These are phyloP conservation scores for Harpagoxenus sublaevis DNA, from an alignment of 2,888 invertebrate species.

Conservation along the genomic window DNA sequence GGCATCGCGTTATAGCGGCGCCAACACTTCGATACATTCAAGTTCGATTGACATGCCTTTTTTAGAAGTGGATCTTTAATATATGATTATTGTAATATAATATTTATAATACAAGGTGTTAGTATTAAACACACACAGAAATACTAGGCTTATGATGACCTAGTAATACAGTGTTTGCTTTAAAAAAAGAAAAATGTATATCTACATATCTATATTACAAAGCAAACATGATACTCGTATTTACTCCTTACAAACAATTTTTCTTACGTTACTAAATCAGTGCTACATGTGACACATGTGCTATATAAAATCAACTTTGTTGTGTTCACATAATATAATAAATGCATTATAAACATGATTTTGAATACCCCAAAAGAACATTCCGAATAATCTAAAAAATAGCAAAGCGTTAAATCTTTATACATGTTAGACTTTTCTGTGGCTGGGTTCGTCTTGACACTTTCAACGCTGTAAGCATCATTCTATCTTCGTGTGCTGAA, in stretches of 20 bases:
- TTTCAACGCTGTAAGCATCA: too few relatives aligned
- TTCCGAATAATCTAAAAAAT: slow-evolving; percentile 5
- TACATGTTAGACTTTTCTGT: not conserved
- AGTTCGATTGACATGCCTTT: too few relatives aligned
- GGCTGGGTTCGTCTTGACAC: too few relatives aligned
- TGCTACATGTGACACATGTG: slow-evolving; percentile 34
- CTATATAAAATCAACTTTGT: slow-evolving; percentile 49
- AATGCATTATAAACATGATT: slow-evolving; percentile 67
- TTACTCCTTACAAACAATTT: slow-evolving; percentile 46
- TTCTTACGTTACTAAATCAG: slow-evolving; percentile 50
- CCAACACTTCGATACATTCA: too few relatives aligned
- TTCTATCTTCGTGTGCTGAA: too few relatives aligned
- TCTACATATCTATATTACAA: slow-evolving; percentile 65
- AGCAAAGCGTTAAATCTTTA: not conserved
- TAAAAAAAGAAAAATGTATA: not conserved
- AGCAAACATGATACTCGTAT: slow-evolving; percentile 58
- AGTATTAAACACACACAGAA: not conserved
- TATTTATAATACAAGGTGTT: too few relatives aligned
- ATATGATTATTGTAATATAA: not conserved
- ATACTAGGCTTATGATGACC: not conserved
- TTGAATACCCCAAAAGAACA: slow-evolving; percentile 56
- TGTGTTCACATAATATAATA: slow-evolving; percentile 62
- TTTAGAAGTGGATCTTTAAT: too few relatives aligned
- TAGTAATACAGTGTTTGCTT: not conserved
- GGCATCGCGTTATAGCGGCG: too few relatives aligned